Evolutionary conservation across 1,140 invertebrate species (phyloP).

Genomic region (Drosophila ohnishii): DNA sequence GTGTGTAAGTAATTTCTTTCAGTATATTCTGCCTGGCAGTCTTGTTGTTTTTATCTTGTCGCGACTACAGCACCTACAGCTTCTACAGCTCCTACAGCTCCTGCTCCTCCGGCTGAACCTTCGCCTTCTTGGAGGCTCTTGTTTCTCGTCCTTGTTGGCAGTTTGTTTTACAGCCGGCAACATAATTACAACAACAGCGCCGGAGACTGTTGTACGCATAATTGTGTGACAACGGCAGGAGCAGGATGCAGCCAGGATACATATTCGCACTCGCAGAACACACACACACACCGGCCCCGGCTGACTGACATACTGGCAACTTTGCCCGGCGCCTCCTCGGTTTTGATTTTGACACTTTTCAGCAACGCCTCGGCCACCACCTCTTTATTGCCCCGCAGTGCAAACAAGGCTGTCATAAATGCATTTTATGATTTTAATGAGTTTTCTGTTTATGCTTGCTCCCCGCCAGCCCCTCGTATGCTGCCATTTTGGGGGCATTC

Average conservation of each 20-base stretch:
- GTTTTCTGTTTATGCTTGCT: conserved; percentile 75
- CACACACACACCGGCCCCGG: conserved; percentile 12
- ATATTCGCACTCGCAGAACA: conserved; percentile 25
- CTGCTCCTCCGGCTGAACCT: conserved; percentile 13
- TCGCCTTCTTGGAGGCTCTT: conserved; percentile 37
- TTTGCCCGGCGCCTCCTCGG: conserved; percentile 71
- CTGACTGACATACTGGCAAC: conserved; percentile 36
- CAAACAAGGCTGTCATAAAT: conserved; percentile 79
- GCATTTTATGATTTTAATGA: conserved; percentile 82
- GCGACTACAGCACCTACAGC: conserved; percentile 5
- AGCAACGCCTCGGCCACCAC: conserved; percentile 51
- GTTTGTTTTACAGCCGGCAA: conserved; percentile 71
- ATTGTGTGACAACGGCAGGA: conserved; percentile 72
- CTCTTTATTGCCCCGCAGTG: conserved; percentile 67
- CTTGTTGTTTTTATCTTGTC: conserved; percentile 18
- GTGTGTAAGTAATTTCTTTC: neutral
- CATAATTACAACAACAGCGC: conserved; percentile 77
- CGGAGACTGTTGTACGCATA: conserved; percentile 73
- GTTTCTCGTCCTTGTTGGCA: conserved; percentile 62
- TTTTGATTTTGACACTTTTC: conserved; percentile 79
- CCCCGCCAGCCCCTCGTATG: neutral
- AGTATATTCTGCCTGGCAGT: conserved; percentile 29
- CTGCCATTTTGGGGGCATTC: conserved; percentile 15
- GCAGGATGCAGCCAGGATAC: conserved; percentile 63
- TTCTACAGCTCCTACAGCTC: neutral